Evolutionary conservation across 2,888 invertebrate species (phyloP).

Genomic region (Cheilosia grossa): DNA sequence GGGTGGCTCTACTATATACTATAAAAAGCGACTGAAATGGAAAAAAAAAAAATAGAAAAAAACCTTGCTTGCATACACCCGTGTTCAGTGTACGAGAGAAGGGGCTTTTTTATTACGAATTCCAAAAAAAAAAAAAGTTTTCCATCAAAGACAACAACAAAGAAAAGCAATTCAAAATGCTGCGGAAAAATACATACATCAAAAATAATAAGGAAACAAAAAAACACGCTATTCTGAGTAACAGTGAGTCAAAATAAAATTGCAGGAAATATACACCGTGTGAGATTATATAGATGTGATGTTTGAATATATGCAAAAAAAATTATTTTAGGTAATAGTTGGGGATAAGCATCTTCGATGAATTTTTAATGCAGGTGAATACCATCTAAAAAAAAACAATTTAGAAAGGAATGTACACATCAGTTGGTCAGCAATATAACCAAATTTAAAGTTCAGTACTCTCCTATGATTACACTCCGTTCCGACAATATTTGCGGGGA

Average conservation of each 20-base stretch:
- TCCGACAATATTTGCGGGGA: too few species aligned
- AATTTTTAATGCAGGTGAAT: too few species aligned
- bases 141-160: slow-evolving; percentile 63
- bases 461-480: too few species aligned
- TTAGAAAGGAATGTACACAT: too few species aligned
- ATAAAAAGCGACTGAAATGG: slow-evolving; percentile 38
- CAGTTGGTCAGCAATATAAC: too few species aligned
- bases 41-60: slow-evolving; percentile 18
- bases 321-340: too few species aligned
- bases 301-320: neutral
- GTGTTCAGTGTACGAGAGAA: neutral
- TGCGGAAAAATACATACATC: slow-evolving; percentile 54
- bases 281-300: neutral
- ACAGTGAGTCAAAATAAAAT: slow-evolving; percentile 41
- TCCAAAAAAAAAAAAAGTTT: slow-evolving; percentile 56
- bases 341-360: too few species aligned
- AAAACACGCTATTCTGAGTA: slow-evolving; percentile 20
- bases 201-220: neutral
- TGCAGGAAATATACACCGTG: neutral
- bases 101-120: slow-evolving; percentile 36
- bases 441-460: too few species aligned
- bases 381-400: too few species aligned
- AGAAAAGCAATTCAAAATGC: slow-evolving; percentile 66
- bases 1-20: slow-evolving; percentile 34
- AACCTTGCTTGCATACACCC: slow-evolving; percentile 5